phyloP scores from a whole-genome alignment of 1,140 invertebrate genomes.

The Tenebrio molitor region DNA sequence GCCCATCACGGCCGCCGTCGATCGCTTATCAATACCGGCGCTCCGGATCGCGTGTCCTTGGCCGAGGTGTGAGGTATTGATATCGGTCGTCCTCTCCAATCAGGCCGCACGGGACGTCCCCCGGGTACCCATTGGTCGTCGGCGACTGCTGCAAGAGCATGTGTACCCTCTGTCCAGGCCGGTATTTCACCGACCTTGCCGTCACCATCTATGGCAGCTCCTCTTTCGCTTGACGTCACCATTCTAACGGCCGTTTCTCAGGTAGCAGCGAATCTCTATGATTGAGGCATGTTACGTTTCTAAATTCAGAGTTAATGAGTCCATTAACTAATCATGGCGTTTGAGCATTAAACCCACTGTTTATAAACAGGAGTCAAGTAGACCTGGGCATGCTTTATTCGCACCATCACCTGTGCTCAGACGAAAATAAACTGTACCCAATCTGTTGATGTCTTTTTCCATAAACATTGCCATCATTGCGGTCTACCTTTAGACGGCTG shows the following conservation, averaged over 20 bases:
- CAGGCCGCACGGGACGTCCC: constrained; percentile 43
- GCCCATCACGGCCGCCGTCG: no score
- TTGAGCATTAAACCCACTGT: constrained; percentile 54
- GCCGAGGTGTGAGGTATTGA: constrained; percentile 50
- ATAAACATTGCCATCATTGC: constrained; percentile 22
- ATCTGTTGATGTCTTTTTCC: constrained; percentile 31
- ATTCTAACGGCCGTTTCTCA: neutral
- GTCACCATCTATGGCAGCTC: neutral
- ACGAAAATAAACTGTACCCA: constrained; percentile 48
- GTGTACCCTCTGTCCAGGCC: neutral
- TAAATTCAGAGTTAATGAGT: constrained; percentile 50
- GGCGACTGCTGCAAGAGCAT: constrained; percentile 24
- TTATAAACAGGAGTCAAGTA: constrained; percentile 54
- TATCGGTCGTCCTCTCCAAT: constrained; percentile 51
- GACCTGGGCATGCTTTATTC: constrained; percentile 52
- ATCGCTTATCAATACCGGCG: constrained; percentile 39
- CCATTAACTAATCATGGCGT: constrained; percentile 56
- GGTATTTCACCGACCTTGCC: constrained; percentile 25
- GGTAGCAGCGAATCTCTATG: constrained; percentile 2
- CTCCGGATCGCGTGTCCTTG: constrained; percentile 35
- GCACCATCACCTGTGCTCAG: constrained; percentile 48
- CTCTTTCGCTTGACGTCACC: constrained; percentile 1
- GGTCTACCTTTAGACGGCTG: neutral
- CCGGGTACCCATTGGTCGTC: constrained; percentile 50
- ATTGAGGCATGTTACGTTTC: constrained; percentile 19